phyloP scores from a whole-genome alignment of 2,113 vertebrate species.

The Plecturocebus donacophilus region DNA sequence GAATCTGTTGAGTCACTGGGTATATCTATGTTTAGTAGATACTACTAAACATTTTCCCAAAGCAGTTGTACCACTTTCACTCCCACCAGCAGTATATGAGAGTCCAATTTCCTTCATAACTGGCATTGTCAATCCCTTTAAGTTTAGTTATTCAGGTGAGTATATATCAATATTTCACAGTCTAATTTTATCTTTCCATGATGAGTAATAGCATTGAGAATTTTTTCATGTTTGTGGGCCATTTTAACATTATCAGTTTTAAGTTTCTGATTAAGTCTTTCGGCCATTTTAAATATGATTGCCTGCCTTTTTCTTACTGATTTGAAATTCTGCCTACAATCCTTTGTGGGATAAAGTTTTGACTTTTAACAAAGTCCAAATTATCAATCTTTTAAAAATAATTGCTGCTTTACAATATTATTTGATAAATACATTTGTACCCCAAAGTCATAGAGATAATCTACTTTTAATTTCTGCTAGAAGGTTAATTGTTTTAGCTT shows the following conservation, averaged over 20 bases:
- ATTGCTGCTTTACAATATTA: background rate
- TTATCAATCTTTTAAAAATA: background rate
- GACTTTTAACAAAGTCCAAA: background rate
- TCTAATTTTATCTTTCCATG: background rate
- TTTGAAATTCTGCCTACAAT: background rate
- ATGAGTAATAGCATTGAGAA: background rate
- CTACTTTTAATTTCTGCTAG: background rate
- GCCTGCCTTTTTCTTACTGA: background rate
- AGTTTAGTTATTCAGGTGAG: background rate
- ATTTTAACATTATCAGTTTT: background rate
- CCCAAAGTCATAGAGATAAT: background rate
- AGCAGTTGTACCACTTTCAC: background rate
- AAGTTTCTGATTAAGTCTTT: background rate
- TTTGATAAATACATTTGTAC: background rate
- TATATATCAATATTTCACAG: background rate
- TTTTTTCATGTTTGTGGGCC: background rate
- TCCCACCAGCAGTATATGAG: background rate
- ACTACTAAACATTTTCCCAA: background rate
- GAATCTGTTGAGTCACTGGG: background rate
- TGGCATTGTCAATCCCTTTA: background rate
- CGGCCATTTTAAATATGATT: background rate
- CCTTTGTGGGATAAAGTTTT: background rate
- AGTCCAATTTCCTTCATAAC: background rate
- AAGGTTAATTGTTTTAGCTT: background rate
- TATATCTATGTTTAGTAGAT: background rate